Evolutionary conservation across 1,140 invertebrate species (phyloP).

Genomic region (Drosophila fuyamai): DNA sequence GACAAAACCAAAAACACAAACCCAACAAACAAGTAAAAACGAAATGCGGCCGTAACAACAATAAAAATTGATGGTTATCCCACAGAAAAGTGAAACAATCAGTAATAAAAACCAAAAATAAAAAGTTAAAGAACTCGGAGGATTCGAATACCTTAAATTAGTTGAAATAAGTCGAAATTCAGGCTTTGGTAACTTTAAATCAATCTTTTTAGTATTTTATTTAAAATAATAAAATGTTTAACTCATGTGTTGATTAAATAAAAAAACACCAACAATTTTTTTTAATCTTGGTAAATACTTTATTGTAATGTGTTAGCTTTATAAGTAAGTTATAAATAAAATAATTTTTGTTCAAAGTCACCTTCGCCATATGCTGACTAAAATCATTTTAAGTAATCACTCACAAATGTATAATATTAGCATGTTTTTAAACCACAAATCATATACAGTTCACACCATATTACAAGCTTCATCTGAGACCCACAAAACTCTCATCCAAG

Average conservation of each 20-base stretch:
- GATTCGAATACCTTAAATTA: slow-evolving; percentile 12
- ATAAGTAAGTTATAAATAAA: too few relatives aligned
- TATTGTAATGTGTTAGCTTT: too few relatives aligned
- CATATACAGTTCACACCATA: neutral
- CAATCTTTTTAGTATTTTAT: too few relatives aligned
- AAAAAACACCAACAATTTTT: too few relatives aligned
- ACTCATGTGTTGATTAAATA: too few relatives aligned
- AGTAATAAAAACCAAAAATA: slow-evolving; percentile 68
- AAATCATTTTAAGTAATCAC: too few relatives aligned
- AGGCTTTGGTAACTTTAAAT: too few relatives aligned
- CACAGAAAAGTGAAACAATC: slow-evolving; percentile 76
- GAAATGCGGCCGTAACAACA: slow-evolving; percentile 62
- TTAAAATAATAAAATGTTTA: too few relatives aligned
- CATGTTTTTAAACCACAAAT: neutral
- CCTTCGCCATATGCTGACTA: too few relatives aligned
- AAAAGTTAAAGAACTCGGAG: slow-evolving; percentile 9
- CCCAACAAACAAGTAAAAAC: slow-evolving; percentile 49
- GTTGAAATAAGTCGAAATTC: neutral
- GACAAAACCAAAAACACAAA: slow-evolving; percentile 26
- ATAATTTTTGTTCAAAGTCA: too few relatives aligned
- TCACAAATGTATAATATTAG: too few relatives aligned
- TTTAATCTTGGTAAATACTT: too few relatives aligned
- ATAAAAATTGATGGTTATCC: slow-evolving; percentile 82
- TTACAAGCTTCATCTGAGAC: neutral
- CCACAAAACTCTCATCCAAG: neutral